phyloP scores from a whole-genome alignment of 2,113 vertebrate species.

The Zapornia atra region DNA sequence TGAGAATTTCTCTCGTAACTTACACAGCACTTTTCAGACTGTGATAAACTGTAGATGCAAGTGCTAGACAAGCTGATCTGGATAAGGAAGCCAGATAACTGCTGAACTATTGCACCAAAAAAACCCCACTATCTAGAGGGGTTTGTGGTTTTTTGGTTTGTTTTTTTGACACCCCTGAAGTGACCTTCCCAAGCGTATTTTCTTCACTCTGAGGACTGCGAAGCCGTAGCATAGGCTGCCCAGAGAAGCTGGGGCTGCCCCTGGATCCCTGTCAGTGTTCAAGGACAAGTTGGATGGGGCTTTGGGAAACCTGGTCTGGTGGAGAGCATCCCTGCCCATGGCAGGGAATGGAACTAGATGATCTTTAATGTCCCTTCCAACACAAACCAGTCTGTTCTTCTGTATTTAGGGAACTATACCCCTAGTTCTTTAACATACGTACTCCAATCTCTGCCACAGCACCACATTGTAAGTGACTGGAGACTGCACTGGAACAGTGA shows the following conservation, averaged over 20 bases:
- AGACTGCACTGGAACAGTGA: not conserved
- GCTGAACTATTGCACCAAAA: not conserved
- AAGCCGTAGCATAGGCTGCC: too few species aligned
- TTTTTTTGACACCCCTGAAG: not conserved
- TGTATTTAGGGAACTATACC: not conserved
- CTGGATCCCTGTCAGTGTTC: too few species aligned
- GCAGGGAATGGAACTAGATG: too few species aligned
- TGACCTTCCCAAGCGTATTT: not conserved
- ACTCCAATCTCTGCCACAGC: not conserved
- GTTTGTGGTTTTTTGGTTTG: too few species aligned
- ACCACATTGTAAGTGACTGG: not conserved
- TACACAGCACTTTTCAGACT: not conserved
- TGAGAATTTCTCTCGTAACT: not conserved
- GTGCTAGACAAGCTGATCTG: not conserved
- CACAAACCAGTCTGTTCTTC: too few species aligned
- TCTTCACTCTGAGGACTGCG: too few species aligned
- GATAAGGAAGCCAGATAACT: not conserved
- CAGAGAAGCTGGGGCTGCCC: too few species aligned
- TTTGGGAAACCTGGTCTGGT: too few species aligned
- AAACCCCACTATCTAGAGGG: not conserved
- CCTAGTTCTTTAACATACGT: not conserved
- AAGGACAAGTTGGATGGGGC: too few species aligned
- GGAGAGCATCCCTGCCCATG: too few species aligned
- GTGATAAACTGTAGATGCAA: not conserved
- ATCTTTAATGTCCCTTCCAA: too few species aligned